Percentiles rank a stretch among this genome's conserved stretches.
These are phyloP conservation scores for Chymomyza fuscimana DNA, from an alignment of 2,888 invertebrate species.

Conservation along the genomic window DNA sequence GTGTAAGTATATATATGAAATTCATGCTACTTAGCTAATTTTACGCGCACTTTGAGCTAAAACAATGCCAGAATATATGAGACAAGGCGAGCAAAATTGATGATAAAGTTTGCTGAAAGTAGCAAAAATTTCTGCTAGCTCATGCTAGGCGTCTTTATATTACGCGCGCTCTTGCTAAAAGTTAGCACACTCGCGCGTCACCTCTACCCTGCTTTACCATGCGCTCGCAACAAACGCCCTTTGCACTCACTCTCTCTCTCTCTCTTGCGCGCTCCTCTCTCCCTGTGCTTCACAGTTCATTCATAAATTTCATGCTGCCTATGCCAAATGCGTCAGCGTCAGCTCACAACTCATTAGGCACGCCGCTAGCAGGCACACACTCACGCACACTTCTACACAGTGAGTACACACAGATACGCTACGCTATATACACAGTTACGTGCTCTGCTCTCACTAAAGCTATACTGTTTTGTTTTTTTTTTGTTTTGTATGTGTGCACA, in stretches of 20 bases:
- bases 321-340: conserved; percentile 9
- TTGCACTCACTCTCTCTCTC: neutral
- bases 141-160: neutral
- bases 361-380: conserved; percentile 37
- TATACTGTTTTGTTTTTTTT: neutral
- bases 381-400: conserved; percentile 4
- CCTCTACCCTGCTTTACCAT: too few relatives aligned
- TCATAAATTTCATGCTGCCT: conserved; percentile 58
- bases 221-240: neutral
- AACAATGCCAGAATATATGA: conserved; percentile 49
- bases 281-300: conserved; percentile 52
- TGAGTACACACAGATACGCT: too few relatives aligned
- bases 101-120: neutral
- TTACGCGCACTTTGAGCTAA: conserved; percentile 68
- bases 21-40: conserved; percentile 63
- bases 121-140: neutral
- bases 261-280: conserved; percentile 11
- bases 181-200: neutral
- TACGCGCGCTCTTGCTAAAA: neutral
- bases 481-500: neutral
- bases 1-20: conserved; percentile 47
- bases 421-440: too few relatives aligned
- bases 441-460: neutral
- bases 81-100: conserved; percentile 14
- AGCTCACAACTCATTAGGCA: conserved; percentile 70